Evolutionary conservation across 2,888 invertebrate species (phyloP).

Genomic region (Conomelus anceps): DNA sequence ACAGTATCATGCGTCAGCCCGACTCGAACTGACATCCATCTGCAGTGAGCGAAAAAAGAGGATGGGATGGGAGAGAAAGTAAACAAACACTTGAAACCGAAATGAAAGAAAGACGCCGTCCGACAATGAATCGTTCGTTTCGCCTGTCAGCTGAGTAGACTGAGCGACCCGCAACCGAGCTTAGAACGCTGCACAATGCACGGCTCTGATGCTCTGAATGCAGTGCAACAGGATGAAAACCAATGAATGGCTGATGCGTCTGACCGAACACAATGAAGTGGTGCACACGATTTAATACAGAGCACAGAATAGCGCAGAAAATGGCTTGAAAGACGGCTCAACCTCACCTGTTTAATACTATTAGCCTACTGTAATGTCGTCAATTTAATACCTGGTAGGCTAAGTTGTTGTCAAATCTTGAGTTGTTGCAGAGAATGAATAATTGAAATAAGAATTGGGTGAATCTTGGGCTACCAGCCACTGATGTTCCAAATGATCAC

Average conservation of each 20-base stretch:
- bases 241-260: background rate
- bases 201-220: background rate
- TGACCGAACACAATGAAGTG: background rate
- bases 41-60: background rate
- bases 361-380: too few relatives aligned
- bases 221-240: background rate
- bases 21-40: background rate
- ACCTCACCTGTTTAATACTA: too few relatives aligned
- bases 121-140: background rate
- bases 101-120: background rate
- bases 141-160: background rate
- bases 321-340: background rate
- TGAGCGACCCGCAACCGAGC: background rate
- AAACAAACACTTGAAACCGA: background rate
- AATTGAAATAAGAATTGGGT: too few relatives aligned
- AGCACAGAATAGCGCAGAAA: background rate
- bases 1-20: background rate
- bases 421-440: too few relatives aligned
- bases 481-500: too few relatives aligned
- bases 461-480: too few relatives aligned
- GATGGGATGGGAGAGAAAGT: background rate
- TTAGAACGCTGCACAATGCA: background rate
- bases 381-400: too few relatives aligned
- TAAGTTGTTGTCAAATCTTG: too few relatives aligned
- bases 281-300: too few relatives aligned